Evolutionary conservation across 2,888 invertebrate genomes (phyloP), one percentile per base, ranked within the genome.

Genomic region (Hemithea aestivaria): DNA sequence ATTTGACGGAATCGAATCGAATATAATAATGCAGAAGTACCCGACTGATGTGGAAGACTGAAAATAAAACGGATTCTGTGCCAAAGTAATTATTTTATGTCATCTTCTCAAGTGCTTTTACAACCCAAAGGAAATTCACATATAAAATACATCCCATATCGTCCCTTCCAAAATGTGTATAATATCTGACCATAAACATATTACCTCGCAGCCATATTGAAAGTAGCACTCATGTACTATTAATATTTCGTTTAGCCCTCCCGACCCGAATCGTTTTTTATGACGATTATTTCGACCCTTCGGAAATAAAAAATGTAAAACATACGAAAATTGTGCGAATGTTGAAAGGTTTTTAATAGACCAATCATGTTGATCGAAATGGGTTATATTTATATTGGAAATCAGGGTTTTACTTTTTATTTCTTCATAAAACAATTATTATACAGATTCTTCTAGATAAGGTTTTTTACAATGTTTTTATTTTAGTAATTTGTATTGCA

Each of bases 181-280:
- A 16, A 8, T 27, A 33, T 10, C 20, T 35, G 22, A 20, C 37
- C 39, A 32, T 26, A 37, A 35, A 39, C 30, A 12, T 36, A 36
- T 41, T 29, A 27, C 45, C 41, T 37, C 41, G 45, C 44, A 1
- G 33, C 41, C 41, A 57, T 56, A 55, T 48, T 47, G 48, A 58
- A 58, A 49, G 53, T 55, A 58, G 56, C 50, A 53, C 54, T 55
- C 53, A 58, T 56, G 56, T 58, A 50, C 45, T 55, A 56, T 53
- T 51, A 61, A 58, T 53, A 59, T 56, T 37, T 38, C 39, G 38
- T 38, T 43, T 41, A 39, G 56, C 62, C 51, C 55, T 37, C 43
- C 39, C 40, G 49, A 51, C 40, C 40, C 39, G 42, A 79, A 79
- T 77, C 71, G 67, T 68, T 73, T 79, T 78, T 77, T 78, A 79